phyloP scores from a whole-genome alignment of 1,140 invertebrate species.

The Sycobia sp. region DNA sequence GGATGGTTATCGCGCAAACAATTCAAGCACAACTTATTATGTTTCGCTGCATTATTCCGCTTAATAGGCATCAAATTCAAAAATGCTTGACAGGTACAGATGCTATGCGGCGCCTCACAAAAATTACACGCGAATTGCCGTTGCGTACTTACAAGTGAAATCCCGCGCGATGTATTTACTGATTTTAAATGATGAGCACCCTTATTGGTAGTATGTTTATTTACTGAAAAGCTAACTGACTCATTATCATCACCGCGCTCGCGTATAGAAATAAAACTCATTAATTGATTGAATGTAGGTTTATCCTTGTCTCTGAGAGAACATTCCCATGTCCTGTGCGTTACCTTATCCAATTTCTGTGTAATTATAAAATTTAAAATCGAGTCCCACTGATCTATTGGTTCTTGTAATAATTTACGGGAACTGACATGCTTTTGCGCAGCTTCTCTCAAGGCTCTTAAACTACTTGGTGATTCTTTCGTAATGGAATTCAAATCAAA shows the following conservation, averaged over 20 bases:
- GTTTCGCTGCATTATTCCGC: not conserved
- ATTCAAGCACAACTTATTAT: not conserved
- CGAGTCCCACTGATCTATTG: no score
- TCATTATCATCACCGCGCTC: not conserved
- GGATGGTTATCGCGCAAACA: not conserved
- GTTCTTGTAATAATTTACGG: no score
- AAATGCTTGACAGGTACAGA: not conserved
- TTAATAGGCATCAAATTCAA: not conserved
- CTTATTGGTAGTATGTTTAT: not conserved
- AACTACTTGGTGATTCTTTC: not conserved
- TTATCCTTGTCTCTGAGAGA: not conserved
- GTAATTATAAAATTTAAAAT: no score
- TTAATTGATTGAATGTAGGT: not conserved
- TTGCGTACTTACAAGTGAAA: not conserved
- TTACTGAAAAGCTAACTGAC: no score
- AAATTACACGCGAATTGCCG: not conserved
- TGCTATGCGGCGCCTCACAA: not conserved
- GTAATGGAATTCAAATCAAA: not conserved
- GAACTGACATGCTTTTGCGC: no score
- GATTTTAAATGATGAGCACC: not conserved
- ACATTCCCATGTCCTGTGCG: not conserved
- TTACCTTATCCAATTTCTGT: no score
- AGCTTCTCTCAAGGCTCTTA: not conserved
- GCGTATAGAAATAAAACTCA: not conserved
- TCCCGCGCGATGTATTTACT: no score